phyloP scores from a whole-genome alignment of 1,140 invertebrate genomes.

The Pseudomyrmex cubaensis region DNA sequence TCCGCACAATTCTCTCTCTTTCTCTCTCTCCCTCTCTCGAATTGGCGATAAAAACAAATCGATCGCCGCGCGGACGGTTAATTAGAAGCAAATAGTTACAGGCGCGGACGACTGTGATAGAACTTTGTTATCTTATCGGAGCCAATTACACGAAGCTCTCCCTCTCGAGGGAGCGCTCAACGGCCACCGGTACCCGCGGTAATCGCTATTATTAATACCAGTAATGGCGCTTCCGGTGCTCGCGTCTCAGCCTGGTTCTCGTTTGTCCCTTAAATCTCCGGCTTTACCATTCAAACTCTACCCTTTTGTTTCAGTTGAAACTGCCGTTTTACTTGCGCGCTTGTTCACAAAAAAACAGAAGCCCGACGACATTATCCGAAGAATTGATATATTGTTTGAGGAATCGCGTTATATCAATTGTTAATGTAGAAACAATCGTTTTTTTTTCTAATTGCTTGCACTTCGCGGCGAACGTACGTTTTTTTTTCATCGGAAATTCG shows the following conservation, averaged over 20 bases:
- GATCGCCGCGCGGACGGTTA: conserved; percentile 40
- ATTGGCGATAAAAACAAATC: conserved; percentile 53
- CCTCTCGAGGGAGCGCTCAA: conserved; percentile 41
- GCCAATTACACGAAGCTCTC: conserved; percentile 52
- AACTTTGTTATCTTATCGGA: conserved; percentile 61
- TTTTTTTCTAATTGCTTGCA: no score
- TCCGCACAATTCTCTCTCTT: not conserved
- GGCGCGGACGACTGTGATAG: conserved; percentile 55
- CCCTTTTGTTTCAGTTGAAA: not conserved
- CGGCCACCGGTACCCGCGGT: conserved; percentile 16
- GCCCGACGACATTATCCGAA: no score
- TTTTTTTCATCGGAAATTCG: not conserved
- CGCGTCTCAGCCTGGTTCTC: conserved; percentile 23
- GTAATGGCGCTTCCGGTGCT: conserved; percentile 51
- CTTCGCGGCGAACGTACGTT: not conserved
- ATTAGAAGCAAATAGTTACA: conserved; percentile 60
- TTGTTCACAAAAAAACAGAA: no score
- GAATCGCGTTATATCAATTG: no score
- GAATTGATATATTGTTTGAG: no score
- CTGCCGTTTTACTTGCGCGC: no score
- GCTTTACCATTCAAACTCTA: conserved; percentile 29
- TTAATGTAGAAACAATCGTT: no score
- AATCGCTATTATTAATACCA: conserved; percentile 59
- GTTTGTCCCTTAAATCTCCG: conserved; percentile 36
- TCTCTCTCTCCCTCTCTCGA: not conserved